Conservation (phyloP, 2,888 invertebrate genomes). For the Gymnoscelis rufifasciata region DNA sequence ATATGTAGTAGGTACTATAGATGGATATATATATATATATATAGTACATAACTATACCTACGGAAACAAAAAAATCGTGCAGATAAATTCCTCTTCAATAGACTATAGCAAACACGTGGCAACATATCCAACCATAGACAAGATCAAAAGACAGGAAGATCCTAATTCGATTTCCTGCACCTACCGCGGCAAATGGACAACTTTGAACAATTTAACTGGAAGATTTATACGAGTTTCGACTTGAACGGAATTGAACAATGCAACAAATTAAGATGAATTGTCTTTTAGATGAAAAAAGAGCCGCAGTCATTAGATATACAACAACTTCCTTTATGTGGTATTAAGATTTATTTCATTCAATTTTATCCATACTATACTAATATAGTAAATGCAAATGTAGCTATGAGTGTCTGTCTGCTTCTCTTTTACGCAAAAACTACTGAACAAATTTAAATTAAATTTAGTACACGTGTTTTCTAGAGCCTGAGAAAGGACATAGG, state of each 20-base stretch:
- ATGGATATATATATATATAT: too few relatives aligned
- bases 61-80: too few relatives aligned
- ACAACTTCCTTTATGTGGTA: slow-evolving; percentile 5
- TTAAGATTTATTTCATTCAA: too few relatives aligned
- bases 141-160: slow-evolving; percentile 29
- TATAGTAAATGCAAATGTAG: too few relatives aligned
- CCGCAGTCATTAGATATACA: not conserved
- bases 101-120: slow-evolving; percentile 7
- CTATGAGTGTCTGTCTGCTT: too few relatives aligned
- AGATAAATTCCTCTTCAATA: not conserved
- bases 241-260: slow-evolving; percentile 18
- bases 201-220: slow-evolving; percentile 9
- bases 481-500: too few relatives aligned
- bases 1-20: too few relatives aligned
- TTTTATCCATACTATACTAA: too few relatives aligned
- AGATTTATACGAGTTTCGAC: slow-evolving; percentile 15
- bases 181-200: slow-evolving; percentile 15
- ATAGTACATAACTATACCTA: too few relatives aligned
- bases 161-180: slow-evolving; percentile 27
- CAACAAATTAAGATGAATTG: slow-evolving; percentile 12
- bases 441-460: too few relatives aligned
- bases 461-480: too few relatives aligned
- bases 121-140: not conserved
- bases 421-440: too few relatives aligned
- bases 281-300: slow-evolving; percentile 6